Evolutionary conservation across 30 jellyfish, hydroid and myxozoan genomes (phyloP), one percentile per base, ranked within the genome.

Genomic region (Sanderia malayensis): DNA sequence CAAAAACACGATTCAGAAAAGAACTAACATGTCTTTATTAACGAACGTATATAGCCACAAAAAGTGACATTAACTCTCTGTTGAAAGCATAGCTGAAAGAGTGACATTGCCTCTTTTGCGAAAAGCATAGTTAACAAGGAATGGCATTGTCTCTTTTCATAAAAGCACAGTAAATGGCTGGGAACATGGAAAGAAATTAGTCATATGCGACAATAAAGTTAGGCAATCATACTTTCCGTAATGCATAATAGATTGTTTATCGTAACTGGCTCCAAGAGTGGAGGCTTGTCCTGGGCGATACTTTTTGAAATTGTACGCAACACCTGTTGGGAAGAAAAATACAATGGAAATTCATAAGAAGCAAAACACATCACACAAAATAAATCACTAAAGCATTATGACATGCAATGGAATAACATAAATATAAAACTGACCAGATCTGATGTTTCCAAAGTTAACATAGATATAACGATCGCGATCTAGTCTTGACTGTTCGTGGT

Each of bases 241-340:
- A 75, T 90, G 97, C 97, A 90, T 90, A 18, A 90, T 79, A 26
- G 94, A 74, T 29, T 59, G 46, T 74, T 82, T 90, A 55, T 90
- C 97, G 49, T 90, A 90, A 2, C 86, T 66, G 13, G 72, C 91
- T 2, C 90, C 94, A 11, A 82, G 71, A 1, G 97, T 90, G 2
- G 90, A 70, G 3, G 97, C 97, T 57, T 79, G 80, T 7, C 97
- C 97, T 0, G 59, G 73, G 46, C 97, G 70, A 83, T 90, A 90
- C 72, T 70, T 83, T 60, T 78, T 81, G 89, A 90, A 90, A 53
- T 90, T 90, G 87, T 75, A 90, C 8, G 59, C 68, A 60, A 80
- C 81, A 58, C 89, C 97, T 79, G 47, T 31, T 66, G 31, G 64
- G 18, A 25, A 31, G 1, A 17, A 29, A 22, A 46, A 20, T 37